Evolutionary conservation across 2,113 vertebrate species (phyloP), one percentile per base, ranked within the genome.

Genomic region (Emydocephalus ijimae): DNA sequence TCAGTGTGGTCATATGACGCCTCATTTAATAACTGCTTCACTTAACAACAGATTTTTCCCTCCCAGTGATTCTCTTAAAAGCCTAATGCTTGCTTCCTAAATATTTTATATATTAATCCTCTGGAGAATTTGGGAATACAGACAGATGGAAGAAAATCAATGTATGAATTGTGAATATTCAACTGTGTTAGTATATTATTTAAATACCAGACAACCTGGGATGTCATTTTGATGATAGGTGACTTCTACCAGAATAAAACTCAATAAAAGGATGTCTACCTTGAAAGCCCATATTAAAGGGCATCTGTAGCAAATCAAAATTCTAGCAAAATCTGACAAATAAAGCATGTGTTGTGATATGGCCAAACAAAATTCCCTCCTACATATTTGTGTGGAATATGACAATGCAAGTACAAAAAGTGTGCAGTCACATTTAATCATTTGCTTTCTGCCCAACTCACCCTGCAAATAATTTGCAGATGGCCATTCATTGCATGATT

Each of bases 191-290:
- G 89, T 54, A 4, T 90, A 52, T 20, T 52, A 74, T 20, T 24
- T 29, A 34, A 85, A 10, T 90, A 54, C 92, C 91, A 10, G 59
- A 48, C 9, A 93, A 26, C 43, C 88, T 92, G 69, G 89, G 34
- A 93, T 92, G 87, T 45, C 61, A 92, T 90, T 43, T 39, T 86
- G 45, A 91, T 43, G 43, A 90, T 88, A 92, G 57, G 86, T 81
- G 39, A 20, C 61, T 87, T 43, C 64, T 55, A 10, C 64, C 90
- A 39, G 20, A 74, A 43, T 23, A 81, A 81, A 39, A 34, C n/a
- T 90, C n/a, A 81, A 23, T 21, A 54, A 93, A 90, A 0, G 0
- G 0, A 89, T 29, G 34, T 56, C 23, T n/a, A 69, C 10, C 61
- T 69, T 69, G 12, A 69, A 69, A 69, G 29, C 29, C 4, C 64